These are phyloP conservation scores for Zonitis immaculata DNA, from an alignment of 2,888 invertebrate genomes.

Conservation along the genomic window DNA sequence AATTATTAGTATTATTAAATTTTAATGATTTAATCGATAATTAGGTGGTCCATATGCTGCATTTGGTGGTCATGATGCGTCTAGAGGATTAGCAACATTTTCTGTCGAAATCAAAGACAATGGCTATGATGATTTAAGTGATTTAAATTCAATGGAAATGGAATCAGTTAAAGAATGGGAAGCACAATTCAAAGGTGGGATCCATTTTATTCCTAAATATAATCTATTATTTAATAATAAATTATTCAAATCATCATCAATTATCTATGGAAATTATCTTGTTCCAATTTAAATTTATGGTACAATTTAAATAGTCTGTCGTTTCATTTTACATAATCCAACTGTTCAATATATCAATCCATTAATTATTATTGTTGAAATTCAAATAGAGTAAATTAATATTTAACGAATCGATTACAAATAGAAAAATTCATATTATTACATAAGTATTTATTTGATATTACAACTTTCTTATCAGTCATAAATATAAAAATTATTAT, in stretches of 20 bases:
- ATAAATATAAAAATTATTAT: too few species aligned
- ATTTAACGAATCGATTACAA: too few species aligned
- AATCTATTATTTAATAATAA: neutral
- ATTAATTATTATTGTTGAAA: too few species aligned
- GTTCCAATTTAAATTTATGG: too few species aligned
- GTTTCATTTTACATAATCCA: too few species aligned
- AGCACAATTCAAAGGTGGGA: slow-evolving; percentile 87
- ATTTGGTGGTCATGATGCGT: slow-evolving; percentile 94
- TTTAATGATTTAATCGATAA: slow-evolving; percentile 38
- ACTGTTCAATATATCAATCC: too few species aligned
- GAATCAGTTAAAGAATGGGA: slow-evolving; percentile 96
- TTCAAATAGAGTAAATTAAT: too few species aligned
- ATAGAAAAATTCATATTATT: too few species aligned
- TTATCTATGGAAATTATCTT: neutral
- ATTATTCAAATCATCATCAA: neutral
- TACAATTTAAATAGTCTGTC: too few species aligned
- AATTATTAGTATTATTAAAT: slow-evolving; percentile 1
- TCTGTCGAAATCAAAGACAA: slow-evolving; percentile 74
- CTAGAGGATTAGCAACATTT: slow-evolving; percentile 91
- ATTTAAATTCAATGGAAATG: slow-evolving; percentile 90
- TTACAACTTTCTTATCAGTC: too few species aligned
- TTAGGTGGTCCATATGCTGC: slow-evolving; percentile 90
- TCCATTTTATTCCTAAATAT: neutral
- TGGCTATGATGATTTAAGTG: slow-evolving; percentile 88
- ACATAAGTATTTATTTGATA: too few species aligned